Base-by-base conservation (phyloP, 1,140 invertebrate genomes). In the Trialeurodes vaporariorum region DNA sequence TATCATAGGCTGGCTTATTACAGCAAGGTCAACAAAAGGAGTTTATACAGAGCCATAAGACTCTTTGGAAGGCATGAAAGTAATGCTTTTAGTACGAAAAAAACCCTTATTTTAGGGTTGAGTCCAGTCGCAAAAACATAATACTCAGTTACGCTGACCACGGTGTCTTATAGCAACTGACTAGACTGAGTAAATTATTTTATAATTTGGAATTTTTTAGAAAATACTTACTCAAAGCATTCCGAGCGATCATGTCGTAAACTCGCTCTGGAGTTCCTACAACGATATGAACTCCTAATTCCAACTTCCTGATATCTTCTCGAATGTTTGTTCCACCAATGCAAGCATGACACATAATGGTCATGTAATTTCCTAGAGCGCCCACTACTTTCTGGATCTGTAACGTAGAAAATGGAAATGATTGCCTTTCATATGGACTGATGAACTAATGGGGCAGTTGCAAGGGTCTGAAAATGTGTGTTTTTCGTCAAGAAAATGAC, bases 181-280 rank as follows among this genome's bases (percentile, higher is more conserved):
- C n/a, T 67, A 25, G 59, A 67, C 9, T 27, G 63, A 68, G 23
- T 21, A 25, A 17, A 34, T 5, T 66, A n/a, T 17, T 13, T 25
- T 22, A 21, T 5, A 69, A 69, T 26, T 25, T 61, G 21, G n/a
- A n/a, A n/a, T n/a, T n/a, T n/a, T n/a, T 49, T 17, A 17, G 34
- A 70, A n/a, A 17, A 25, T 68, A 77, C 79, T 80, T 80, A 84
- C 92, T 86, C 59, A 99, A 81, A 40, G 93, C 90, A 75, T 92
- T 85, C 72, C 96, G 87, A 71, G 87, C 91, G 71, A 99, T 98
- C 97, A 99, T 99, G 79, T 99, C 97, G 74, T 86, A 94, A 2
- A 99, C 98, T 77, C 98, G 86, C 49, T 97, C 98, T 58, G 98
- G 98, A 65, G 98, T 99, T 61, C 96, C 98, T 62, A 99, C 96